Conservation (phyloP, 1,140 invertebrate genomes). For the Cherax quadricarinatus region DNA sequence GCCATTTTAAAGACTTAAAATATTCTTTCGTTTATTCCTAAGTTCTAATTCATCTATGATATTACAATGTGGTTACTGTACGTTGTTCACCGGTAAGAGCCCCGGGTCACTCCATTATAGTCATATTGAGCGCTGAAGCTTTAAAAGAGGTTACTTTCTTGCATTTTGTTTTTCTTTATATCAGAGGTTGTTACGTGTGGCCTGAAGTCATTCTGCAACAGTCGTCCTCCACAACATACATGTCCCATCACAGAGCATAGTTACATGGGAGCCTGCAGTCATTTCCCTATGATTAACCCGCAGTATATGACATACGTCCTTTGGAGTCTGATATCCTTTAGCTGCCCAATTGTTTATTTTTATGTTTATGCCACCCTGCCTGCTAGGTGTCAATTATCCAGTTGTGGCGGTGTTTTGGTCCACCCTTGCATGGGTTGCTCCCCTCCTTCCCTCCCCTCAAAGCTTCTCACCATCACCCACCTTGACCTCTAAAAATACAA, state of each 20-base stretch:
- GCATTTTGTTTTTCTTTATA: too few relatives aligned
- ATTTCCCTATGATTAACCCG: not conserved
- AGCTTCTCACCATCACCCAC: not conserved
- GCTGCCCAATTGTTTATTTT: not conserved
- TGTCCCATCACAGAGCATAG: not conserved
- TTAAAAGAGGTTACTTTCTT: too few relatives aligned
- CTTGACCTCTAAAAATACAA: not conserved
- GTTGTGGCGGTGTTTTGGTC: not conserved
- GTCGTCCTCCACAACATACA: too few relatives aligned
- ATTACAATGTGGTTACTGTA: too few relatives aligned
- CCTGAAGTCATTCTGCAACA: too few relatives aligned
- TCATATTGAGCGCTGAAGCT: too few relatives aligned
- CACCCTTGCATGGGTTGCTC: constrained; percentile 25
- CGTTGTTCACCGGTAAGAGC: too few relatives aligned
- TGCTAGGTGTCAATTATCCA: not conserved
- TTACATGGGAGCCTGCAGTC: not conserved
- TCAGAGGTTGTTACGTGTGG: too few relatives aligned
- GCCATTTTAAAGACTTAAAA: too few relatives aligned
- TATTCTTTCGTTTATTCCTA: too few relatives aligned
- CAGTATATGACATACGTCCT: not conserved
- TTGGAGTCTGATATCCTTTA: not conserved
- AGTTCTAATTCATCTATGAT: too few relatives aligned
- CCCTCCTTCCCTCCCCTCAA: constrained; percentile 9
- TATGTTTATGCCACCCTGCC: constrained; percentile 16
- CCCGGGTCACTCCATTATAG: too few relatives aligned